phyloP scores from a whole-genome alignment of 2,888 invertebrate genomes.

The Bibio marci region DNA sequence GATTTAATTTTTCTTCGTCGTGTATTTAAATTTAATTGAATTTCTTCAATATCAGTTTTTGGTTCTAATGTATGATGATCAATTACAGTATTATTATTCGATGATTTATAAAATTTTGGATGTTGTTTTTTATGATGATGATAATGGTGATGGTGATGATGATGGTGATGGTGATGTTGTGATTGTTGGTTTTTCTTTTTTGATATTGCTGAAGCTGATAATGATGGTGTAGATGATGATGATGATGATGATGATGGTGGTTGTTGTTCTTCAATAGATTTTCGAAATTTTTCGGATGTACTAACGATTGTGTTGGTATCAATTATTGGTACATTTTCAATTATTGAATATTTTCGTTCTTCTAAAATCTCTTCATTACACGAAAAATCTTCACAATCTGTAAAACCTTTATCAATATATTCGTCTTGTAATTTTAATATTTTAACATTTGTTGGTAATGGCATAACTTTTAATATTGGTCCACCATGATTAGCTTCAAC shows the following conservation, averaged over 20 bases:
- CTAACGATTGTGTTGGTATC: constrained; percentile 16
- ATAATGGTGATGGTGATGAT: no score
- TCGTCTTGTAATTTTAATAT: constrained; percentile 20
- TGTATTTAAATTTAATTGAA: constrained; percentile 18
- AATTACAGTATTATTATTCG: constrained; percentile 13
- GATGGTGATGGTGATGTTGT: no score
- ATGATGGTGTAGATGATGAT: no score
- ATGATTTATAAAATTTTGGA: no score
- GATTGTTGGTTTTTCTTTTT: no score
- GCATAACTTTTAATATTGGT: constrained; percentile 30
- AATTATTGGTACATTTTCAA: constrained; percentile 13
- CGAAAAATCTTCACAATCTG: constrained; percentile 27
- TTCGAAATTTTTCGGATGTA: no score
- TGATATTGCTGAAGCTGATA: no score
- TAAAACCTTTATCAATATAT: constrained; percentile 16
- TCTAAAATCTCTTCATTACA: constrained; percentile 22
- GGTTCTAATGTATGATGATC: constrained; percentile 19
- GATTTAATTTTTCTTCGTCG: constrained; percentile 23
- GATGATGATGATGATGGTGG: no score
- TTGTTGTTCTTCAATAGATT: no score
- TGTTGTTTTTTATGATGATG: no score
- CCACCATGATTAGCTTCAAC: constrained; percentile 27
- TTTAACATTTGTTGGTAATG: constrained; percentile 25
- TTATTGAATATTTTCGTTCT: constrained; percentile 8
- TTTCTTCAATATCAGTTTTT: constrained; percentile 33